Conservation (phyloP, 1,140 invertebrate species). For the Drosophila insularis region DNA sequence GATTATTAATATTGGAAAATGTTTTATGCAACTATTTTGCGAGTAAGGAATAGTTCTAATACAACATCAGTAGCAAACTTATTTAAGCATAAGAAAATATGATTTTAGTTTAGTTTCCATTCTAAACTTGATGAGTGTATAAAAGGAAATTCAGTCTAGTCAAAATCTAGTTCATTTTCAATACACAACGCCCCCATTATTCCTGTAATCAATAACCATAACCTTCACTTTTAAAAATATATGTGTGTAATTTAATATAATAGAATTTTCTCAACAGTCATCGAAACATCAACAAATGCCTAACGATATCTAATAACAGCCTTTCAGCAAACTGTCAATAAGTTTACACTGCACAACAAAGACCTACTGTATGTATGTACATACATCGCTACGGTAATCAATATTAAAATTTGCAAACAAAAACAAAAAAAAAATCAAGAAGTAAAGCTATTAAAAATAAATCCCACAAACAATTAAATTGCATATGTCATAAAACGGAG, state of each 20-base stretch:
- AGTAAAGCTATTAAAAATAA: slow-evolving; percentile 19
- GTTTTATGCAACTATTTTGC: no score
- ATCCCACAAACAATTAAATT: slow-evolving; percentile 10
- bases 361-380: not conserved
- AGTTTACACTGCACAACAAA: slow-evolving; percentile 38
- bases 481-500: not conserved
- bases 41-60: no score
- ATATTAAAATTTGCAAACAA: not conserved
- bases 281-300: slow-evolving; percentile 5
- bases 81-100: no score
- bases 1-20: no score
- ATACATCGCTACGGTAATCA: not conserved
- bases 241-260: not conserved
- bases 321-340: slow-evolving; percentile 48
- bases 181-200: not conserved
- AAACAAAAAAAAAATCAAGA: not conserved
- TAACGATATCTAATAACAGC: slow-evolving; percentile 31
- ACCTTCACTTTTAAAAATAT: not conserved
- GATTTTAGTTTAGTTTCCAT: not conserved
- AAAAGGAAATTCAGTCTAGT: no score
- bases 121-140: not conserved
- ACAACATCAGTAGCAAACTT: no score
- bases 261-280: not conserved
- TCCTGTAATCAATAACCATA: not conserved
- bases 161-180: no score